Evolutionary conservation across 1,140 invertebrate genomes (phyloP).

Genomic region (Drosophila bifasciata): DNA sequence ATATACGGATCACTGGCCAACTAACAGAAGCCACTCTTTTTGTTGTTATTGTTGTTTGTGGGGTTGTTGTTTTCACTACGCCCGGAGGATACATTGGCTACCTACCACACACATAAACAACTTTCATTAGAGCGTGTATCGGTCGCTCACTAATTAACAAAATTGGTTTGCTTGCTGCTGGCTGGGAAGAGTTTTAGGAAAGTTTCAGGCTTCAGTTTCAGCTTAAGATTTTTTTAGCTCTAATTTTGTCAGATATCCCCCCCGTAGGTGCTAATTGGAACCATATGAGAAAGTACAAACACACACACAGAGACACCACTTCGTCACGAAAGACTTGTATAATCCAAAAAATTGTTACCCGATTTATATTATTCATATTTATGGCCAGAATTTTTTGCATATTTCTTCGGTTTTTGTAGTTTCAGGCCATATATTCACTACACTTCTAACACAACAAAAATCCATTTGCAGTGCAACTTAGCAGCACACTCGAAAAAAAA

Average conservation of each 20-base stretch:
- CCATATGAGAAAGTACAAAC: constrained; percentile 63
- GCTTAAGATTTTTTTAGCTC: constrained; percentile 18
- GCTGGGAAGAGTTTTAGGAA: constrained; percentile 36
- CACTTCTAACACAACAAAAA: constrained; percentile 20
- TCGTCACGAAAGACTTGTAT: too few relatives aligned
- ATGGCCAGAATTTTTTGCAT: constrained; percentile 16
- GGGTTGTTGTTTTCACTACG: constrained; percentile 21
- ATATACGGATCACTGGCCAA: constrained; percentile 2
- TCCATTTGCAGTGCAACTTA: too few relatives aligned
- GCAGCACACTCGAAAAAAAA: background rate
- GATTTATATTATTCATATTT: constrained; percentile 37
- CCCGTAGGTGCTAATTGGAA: constrained; percentile 65
- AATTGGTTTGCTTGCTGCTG: constrained; percentile 8
- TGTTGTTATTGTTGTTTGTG: too few relatives aligned
- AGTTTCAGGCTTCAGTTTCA: constrained; percentile 21
- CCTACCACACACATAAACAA: constrained; percentile 32
- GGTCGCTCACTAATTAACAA: constrained; percentile 69
- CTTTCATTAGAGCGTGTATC: constrained; percentile 53
- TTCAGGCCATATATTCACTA: constrained; percentile 9
- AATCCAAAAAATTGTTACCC: constrained; percentile 25
- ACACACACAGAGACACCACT: constrained; percentile 1
- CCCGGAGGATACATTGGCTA: constrained; percentile 6
- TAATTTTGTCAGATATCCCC: constrained; percentile 26
- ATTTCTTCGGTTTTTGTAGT: constrained; percentile 15
- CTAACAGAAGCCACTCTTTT: background rate